Conservation (phyloP, 2,797 vertebrate species). For the Simalia tracyae region DNA sequence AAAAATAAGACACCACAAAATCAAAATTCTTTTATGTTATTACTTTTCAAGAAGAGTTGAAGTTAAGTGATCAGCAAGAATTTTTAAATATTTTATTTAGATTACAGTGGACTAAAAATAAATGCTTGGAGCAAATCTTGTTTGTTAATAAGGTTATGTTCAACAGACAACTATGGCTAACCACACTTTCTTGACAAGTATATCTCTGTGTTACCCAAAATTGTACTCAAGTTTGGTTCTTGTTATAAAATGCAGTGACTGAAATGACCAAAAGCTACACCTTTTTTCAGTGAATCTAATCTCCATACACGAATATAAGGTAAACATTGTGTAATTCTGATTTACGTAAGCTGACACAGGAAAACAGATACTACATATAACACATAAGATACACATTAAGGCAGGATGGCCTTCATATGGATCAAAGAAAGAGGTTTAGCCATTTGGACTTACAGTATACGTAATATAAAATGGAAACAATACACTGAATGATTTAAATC, state of each 20-base stretch:
- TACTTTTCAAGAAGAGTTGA: background rate
- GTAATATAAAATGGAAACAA: background rate
- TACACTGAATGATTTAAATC: background rate
- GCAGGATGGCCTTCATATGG: background rate
- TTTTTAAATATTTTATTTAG: slow-evolving; percentile 5
- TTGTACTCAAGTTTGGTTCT: background rate
- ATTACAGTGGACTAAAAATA: background rate
- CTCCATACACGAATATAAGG: background rate
- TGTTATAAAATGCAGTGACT: background rate
- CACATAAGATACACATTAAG: background rate
- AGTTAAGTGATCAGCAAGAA: background rate
- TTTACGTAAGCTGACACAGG: background rate
- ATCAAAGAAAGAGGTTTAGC: background rate
- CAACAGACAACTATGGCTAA: background rate
- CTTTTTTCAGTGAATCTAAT: background rate
- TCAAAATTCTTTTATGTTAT: background rate
- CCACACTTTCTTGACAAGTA: background rate
- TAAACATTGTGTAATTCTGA: background rate
- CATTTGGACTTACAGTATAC: background rate
- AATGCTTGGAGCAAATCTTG: background rate
- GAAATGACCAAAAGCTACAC: background rate
- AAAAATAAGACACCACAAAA: background rate
- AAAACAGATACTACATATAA: background rate
- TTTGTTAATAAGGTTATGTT: background rate
- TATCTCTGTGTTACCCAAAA: background rate